Base-by-base conservation (phyloP, 1,140 invertebrate genomes). In the Drosophila sechellia region DNA sequence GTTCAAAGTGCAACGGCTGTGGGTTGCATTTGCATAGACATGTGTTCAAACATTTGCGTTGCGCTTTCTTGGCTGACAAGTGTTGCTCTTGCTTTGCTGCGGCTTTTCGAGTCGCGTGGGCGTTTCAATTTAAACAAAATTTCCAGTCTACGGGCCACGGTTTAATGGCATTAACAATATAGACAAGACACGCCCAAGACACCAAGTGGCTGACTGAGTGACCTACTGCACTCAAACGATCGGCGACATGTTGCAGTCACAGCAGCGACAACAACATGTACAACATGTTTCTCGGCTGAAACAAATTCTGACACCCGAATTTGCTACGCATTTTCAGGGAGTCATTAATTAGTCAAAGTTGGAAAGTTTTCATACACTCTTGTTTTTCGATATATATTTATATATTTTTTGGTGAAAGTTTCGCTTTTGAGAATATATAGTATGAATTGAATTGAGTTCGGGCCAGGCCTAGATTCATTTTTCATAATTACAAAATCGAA, bases 1-100 rank as follows among this genome's bases (percentile, higher is more conserved):
- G 83, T 86, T 61, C 83, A 87, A 86, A 86, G 83, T 86, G 84
- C 83, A 87, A 79, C 42, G 79, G 75, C 70, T 75, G 83, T 79
- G 69, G 84, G 83, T 58, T 89, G 80, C 49, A 86, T 76, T 86
- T 86, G 77, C 64, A 76, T 76, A 58, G 53, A 86, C 81, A 81
- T 86, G 68, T 81, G 78, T 65, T 71, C 69, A 75, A 81, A 81
- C 80, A 84, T 83, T 77, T 69, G 50, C 58, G 55, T 54, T 79
- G 20, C 56, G 46, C 53, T 64, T 27, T 40, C 43, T 52, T 22
- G 75, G 45, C 75, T 42, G 61, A 59, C 80, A 83, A 83, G 80
- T 83, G 77, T 60, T 60, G 76, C 42, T 60, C 43, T 17, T 40
- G 57, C 12, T n/a, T 65, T 66, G 10, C 52, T 15, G 48, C 17